Base-by-base conservation (phyloP, 2,113 vertebrate species). In the Cyprinus carpio region DNA sequence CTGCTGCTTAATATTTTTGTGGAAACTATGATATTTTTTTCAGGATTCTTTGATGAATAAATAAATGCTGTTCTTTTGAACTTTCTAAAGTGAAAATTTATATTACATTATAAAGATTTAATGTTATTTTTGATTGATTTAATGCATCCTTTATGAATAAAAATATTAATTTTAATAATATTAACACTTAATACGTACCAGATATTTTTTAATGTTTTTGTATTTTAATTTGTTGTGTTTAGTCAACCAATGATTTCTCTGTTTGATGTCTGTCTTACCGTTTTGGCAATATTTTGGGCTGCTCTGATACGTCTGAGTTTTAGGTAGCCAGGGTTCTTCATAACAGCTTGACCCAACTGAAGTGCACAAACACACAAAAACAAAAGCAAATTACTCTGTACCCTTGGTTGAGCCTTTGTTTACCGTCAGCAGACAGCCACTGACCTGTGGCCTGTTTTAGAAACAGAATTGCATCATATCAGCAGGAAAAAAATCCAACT, bases 211-310 rank as follows among this genome's bases (percentile, higher is more conserved):
- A 67, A 18, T 18, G 1, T 7, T 34, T 34, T 16, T 31, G 64
- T 31, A 67, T 67, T 7, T 18, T 20, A 7, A 69, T 34, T 16
- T 69, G 27, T 31, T 34, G 20, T 37, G 1, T 10, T 37, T 18
- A 37, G 16, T 34, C 16, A 25, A 23, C 2, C 65, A 69, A 37
- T 37, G 8, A 23, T 18, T 20, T 71, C 9, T 23, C 37, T 23
- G 31, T 37, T 71, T 51, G 0, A 25, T 4, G 13, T 0, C 2
- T 0, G 25, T 46, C 96, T 92, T 62, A 99, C 97, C 90, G 97
- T 99, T 90, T 98, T 98, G 58, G 97, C 97, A 46, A 99, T 98
- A 92, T 94, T 96, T 71, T 98, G 97, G 25, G 97, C 97, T 0
- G 97, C 97, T 84, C 97, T 93, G 89, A 99, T 99, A 87, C 96